Evolutionary conservation across 2,888 invertebrate species (phyloP).

Genomic region (Drosophila conformis): DNA sequence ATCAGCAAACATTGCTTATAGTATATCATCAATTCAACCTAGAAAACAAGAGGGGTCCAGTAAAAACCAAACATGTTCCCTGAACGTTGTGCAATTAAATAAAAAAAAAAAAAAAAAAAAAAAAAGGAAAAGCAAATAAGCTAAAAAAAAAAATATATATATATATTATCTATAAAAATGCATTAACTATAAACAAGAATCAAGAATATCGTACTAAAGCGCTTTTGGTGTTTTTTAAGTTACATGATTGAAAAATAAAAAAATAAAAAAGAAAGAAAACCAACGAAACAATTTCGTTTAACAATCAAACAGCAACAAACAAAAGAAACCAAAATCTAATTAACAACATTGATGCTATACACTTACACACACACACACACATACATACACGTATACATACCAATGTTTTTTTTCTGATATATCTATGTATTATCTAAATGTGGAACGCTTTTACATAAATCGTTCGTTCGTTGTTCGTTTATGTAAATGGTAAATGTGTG

Average conservation of each 20-base stretch:
- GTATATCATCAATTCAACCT: slow-evolving; percentile 57
- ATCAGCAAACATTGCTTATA: slow-evolving; percentile 29
- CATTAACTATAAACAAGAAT: slow-evolving; percentile 65
- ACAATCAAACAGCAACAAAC: slow-evolving; percentile 37
- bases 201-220: slow-evolving; percentile 69
- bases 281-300: slow-evolving; percentile 49
- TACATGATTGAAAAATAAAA: slow-evolving; percentile 42
- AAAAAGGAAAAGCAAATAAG: slow-evolving; percentile 21
- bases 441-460: slow-evolving; percentile 83
- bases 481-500: slow-evolving; percentile 80
- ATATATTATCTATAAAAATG: slow-evolving; percentile 62
- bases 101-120: slow-evolving; percentile 37
- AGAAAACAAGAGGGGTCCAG: slow-evolving; percentile 83
- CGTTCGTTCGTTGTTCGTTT: slow-evolving; percentile 81
- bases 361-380: slow-evolving; percentile 37
- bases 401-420: slow-evolving; percentile 69
- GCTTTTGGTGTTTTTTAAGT: slow-evolving; percentile 82
- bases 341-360: slow-evolving; percentile 59
- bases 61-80: slow-evolving; percentile 57
- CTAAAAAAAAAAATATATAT: slow-evolving; percentile 43
- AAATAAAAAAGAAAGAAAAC: slow-evolving; percentile 32
- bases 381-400: slow-evolving; percentile 43
- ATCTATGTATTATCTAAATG: slow-evolving; percentile 82
- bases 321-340: slow-evolving; percentile 53
- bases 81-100: slow-evolving; percentile 81